Evolutionary conservation across 2,888 invertebrate genomes (phyloP).

Genomic region (Brassicogethes aeneus): DNA sequence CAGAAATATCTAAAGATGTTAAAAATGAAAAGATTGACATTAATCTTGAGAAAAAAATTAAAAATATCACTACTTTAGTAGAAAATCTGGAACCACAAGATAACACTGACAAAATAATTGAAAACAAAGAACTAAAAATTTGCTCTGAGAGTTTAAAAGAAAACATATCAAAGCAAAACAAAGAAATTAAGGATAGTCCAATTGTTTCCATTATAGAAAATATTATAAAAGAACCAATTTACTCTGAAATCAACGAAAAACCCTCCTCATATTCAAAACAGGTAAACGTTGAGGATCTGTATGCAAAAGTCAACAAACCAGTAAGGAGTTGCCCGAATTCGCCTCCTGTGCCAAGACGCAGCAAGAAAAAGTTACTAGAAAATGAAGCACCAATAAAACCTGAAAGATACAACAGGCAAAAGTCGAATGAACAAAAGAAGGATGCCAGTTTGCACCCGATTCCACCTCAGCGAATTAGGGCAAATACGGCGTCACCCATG

Average conservation of each 20-base stretch:
- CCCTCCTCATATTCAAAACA: too few relatives aligned
- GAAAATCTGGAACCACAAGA: too few relatives aligned
- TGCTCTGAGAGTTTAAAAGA: too few relatives aligned
- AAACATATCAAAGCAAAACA: not conserved
- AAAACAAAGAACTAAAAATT: too few relatives aligned
- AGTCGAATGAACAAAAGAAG: not conserved
- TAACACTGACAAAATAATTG: too few relatives aligned
- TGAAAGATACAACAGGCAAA: not conserved
- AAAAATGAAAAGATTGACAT: not conserved
- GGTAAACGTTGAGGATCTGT: slow-evolving; percentile 20
- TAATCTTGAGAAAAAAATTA: too few relatives aligned
- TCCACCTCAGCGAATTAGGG: slow-evolving; percentile 23
- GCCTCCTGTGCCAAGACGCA: slow-evolving; percentile 25
- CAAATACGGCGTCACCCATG: slow-evolving; percentile 23
- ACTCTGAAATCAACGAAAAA: not conserved
- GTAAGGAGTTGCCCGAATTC: slow-evolving; percentile 11
- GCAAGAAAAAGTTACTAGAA: slow-evolving; percentile 14
- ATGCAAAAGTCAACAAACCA: slow-evolving; percentile 25
- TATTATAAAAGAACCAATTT: not conserved
- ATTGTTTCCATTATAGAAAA: not conserved
- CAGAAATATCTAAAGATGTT: not conserved
- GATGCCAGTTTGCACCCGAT: slow-evolving; percentile 4
- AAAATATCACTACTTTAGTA: not conserved
- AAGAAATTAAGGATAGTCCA: not conserved
- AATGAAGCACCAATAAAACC: not conserved